Conservation (phyloP, 2,888 invertebrate species). For the Xanthia togata region DNA sequence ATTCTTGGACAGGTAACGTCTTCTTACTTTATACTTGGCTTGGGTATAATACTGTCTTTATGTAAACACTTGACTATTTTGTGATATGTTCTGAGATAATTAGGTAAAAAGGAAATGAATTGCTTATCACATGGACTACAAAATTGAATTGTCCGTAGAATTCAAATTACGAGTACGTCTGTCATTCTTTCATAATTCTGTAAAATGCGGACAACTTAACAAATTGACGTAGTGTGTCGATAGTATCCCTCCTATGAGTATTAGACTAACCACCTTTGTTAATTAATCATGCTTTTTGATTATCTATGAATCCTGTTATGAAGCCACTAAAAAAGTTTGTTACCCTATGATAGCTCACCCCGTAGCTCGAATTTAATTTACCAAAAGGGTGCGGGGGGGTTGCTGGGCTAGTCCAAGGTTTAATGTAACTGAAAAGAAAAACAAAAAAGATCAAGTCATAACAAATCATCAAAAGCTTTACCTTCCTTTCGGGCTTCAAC, state of each 20-base stretch:
- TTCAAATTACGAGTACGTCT: too few species aligned
- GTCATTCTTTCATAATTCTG: too few species aligned
- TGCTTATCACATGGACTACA: too few species aligned
- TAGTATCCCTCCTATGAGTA: neutral
- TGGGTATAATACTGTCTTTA: neutral
- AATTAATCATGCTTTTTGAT: too few species aligned
- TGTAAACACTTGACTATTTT: neutral
- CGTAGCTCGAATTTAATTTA: neutral
- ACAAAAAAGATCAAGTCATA: neutral
- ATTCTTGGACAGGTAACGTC: constrained; percentile 60
- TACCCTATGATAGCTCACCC: too few species aligned
- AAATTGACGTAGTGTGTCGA: too few species aligned
- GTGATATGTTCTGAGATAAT: neutral
- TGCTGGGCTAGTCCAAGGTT: neutral
- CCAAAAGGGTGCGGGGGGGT: too few species aligned
- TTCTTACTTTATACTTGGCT: constrained; percentile 8
- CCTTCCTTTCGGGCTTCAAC: neutral
- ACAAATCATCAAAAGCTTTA: neutral
- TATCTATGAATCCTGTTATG: too few species aligned
- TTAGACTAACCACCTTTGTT: neutral
- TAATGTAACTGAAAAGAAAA: neutral
- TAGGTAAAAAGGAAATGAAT: neutral
- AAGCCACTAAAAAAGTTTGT: too few species aligned
- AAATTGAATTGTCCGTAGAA: too few species aligned
- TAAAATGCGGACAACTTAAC: too few species aligned